Conservation (phyloP, 1,140 invertebrate species). For the Nasonia longicornis region DNA sequence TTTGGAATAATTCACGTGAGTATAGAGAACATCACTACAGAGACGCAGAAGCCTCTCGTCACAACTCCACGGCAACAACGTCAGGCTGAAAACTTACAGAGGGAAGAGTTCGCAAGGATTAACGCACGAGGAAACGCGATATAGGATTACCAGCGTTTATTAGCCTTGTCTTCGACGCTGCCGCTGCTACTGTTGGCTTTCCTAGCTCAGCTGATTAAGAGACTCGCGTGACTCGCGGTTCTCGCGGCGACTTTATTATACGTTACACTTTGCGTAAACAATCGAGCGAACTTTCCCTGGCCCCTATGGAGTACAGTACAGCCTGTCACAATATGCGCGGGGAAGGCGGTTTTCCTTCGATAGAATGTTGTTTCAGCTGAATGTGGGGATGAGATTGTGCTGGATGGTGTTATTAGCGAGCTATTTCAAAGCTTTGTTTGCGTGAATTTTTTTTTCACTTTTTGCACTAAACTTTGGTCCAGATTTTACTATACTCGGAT, state of each 20-base stretch:
- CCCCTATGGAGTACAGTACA: no score
- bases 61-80: neutral
- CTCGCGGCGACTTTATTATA: neutral
- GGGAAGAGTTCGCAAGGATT: neutral
- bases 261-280: neutral
- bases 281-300: neutral
- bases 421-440: no score
- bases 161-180: neutral
- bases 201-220: constrained; percentile 3
- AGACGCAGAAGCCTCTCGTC: neutral
- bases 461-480: no score
- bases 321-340: neutral
- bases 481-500: no score
- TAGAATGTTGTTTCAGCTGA: neutral
- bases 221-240: neutral
- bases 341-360: neutral
- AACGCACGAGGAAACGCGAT: neutral
- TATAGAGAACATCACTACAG: no score
- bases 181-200: neutral
- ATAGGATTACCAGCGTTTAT: constrained; percentile 15
- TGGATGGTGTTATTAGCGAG: neutral
- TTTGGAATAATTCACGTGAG: no score
- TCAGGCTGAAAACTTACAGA: neutral
- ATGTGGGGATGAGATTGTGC: neutral
- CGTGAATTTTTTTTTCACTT: no score